Evolutionary conservation across 1,140 invertebrate species (phyloP).

Genomic region (Drosophila sp.): DNA sequence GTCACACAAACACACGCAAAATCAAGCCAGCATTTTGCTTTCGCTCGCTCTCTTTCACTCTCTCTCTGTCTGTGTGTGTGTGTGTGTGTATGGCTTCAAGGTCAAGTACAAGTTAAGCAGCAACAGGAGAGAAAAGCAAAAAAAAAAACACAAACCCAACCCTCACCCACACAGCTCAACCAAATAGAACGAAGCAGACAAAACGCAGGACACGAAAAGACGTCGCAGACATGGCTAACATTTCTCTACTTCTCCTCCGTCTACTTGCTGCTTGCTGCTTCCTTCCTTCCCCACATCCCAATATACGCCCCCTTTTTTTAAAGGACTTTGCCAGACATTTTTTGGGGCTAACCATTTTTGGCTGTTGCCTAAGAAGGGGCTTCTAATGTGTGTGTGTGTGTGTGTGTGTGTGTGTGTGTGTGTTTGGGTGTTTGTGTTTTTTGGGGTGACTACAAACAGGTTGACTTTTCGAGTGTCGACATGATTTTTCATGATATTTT

Average conservation of each 20-base stretch:
- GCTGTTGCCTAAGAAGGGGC: constrained; percentile 33
- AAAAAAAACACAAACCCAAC: constrained; percentile 12
- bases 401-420: constrained; percentile 14
- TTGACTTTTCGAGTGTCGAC: constrained; percentile 72
- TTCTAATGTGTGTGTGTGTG: constrained; percentile 59
- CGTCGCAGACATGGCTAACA: constrained; percentile 48
- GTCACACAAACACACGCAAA: constrained; percentile 61
- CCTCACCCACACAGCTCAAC: not conserved
- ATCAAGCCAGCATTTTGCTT: constrained; percentile 24
- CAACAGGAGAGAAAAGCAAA: constrained; percentile 34
- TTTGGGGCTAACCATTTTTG: constrained; percentile 39
- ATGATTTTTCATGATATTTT: constrained; percentile 74
- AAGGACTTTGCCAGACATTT: constrained; percentile 66
- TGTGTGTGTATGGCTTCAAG: constrained; percentile 57
- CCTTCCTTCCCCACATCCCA: not conserved
- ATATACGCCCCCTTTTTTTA: constrained; percentile 27
- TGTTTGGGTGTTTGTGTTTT: constrained; percentile 9
- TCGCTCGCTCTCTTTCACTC: not conserved
- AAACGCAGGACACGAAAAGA: constrained; percentile 62
- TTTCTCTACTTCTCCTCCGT: constrained; percentile 6
- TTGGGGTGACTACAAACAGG: constrained; percentile 49
- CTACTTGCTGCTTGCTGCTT: not conserved
- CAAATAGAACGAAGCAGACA: constrained; percentile 41
- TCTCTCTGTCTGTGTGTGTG: constrained; percentile 14
- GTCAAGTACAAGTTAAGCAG: constrained; percentile 76